A percentile compares a stretch with the other conserved stretches of the same genome.
These are phyloP conservation scores for Pangasianodon hypophthalmus DNA, from an alignment of 2,113 vertebrate genomes.

Conservation along the genomic window DNA sequence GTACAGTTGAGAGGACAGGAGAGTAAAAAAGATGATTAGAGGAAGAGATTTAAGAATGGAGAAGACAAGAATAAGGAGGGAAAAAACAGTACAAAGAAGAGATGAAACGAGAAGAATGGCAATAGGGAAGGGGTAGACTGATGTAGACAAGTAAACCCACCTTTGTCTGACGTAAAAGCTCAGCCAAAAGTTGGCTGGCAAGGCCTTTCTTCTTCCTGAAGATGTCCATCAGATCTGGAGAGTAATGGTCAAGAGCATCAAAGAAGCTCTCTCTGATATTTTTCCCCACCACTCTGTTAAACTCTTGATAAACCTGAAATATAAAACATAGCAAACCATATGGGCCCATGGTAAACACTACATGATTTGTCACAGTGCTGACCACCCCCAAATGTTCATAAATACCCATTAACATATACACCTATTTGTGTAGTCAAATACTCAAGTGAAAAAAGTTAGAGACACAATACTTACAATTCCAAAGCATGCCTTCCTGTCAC, in stretches of 20 bases:
- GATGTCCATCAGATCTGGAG: slow-evolving; percentile 38
- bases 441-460: too few species aligned
- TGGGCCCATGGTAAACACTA: too few species aligned
- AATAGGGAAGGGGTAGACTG: background rate
- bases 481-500: too few species aligned
- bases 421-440: too few species aligned
- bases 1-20: too few species aligned
- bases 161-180: slow-evolving; percentile 40
- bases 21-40: too few species aligned
- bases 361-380: too few species aligned
- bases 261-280: slow-evolving; percentile 46
- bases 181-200: slow-evolving; percentile 31
- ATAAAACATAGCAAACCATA: background rate
- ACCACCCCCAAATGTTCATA: too few species aligned
- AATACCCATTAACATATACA: too few species aligned
- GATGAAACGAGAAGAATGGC: background rate
- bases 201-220: slow-evolving; percentile 43
- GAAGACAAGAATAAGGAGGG: background rate
- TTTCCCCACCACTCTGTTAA: slow-evolving; percentile 16
- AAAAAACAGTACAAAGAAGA: background rate
- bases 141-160: slow-evolving; percentile 2
- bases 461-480: too few species aligned
- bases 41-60: background rate
- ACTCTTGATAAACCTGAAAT: background rate
- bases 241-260: slow-evolving; percentile 40